Base-by-base conservation (phyloP, 2,888 invertebrate species). In the Lamellibrachia columna region DNA sequence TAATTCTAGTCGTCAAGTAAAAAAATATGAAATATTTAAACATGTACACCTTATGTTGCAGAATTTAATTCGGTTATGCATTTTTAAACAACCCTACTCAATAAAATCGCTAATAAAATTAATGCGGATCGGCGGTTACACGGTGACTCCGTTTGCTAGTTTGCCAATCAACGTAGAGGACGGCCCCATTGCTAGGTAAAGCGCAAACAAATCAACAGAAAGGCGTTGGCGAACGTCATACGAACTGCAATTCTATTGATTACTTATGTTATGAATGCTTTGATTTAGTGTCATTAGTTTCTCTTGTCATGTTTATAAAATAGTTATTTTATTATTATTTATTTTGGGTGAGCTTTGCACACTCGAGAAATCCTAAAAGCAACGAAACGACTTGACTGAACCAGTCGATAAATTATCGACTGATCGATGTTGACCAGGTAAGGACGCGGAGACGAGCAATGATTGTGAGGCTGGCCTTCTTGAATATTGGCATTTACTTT, bases 201-300 rank as follows among this genome's bases (percentile, higher is more conserved):
- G 22, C 75, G 22, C 75, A 75, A 75, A 75, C 75, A 75, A 75
- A 75, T 75, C 75, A 75, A 75, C 75, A 75, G 75, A 75, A 75
- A 75, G 75, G 22, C 15, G 75, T 75, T 75, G 75, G 22, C 22
- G 75, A 75, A 75, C 75, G 75, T 75, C 22, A 15, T 22, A 75
- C 22, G 75, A n/a, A 22, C 22, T 75, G 22, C n/a, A 75, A 75
- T 75, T 40, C 75, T 75, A 75, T 75, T 75, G 75, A 75, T 75
- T 75, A 75, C n/a, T n/a, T 75, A 75, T 2, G 75, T n/a, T n/a
- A 75, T 75, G 75, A 1, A 75, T 75, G 75, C 75, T 75, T 75
- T 75, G 11, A 75, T 75, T 15, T 75, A 75, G 75, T 75, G 22
- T 75, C 3, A 75, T 75, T 75, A 75, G 75, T 75, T 75, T 75